These are phyloP conservation scores for Pygmarrhopalites habei DNA, from an alignment of 1,140 invertebrate genomes.

Conservation along the genomic window DNA sequence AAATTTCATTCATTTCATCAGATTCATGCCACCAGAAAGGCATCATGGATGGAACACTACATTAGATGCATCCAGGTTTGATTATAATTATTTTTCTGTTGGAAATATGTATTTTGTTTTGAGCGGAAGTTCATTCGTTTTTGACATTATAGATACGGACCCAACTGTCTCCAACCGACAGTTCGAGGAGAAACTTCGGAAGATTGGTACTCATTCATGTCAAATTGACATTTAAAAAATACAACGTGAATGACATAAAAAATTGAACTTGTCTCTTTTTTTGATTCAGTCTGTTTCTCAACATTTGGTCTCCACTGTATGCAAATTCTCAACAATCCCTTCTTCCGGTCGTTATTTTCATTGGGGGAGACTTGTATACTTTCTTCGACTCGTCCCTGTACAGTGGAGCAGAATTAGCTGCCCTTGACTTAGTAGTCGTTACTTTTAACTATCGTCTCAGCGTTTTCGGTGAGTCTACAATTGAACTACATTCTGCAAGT, in stretches of 20 bases:
- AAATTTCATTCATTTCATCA: too few relatives aligned
- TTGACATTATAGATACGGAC: too few relatives aligned
- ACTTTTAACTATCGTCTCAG: slow-evolving; percentile 39
- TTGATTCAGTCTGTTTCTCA: slow-evolving; percentile 25
- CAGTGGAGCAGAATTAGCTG: slow-evolving; percentile 36
- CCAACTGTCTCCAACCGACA: slow-evolving; percentile 37
- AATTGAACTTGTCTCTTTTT: too few relatives aligned
- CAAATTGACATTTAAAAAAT: too few relatives aligned
- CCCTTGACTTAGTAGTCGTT: slow-evolving; percentile 34
- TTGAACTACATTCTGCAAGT: too few relatives aligned
- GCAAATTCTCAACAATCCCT: slow-evolving; percentile 20
- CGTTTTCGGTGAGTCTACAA: slow-evolving; percentile 33
- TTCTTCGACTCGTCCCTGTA: slow-evolving; percentile 36
- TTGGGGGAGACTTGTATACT: slow-evolving; percentile 38
- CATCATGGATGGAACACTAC: slow-evolving; percentile 39
- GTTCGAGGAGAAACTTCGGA: slow-evolving; percentile 37
- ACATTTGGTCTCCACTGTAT: slow-evolving; percentile 40
- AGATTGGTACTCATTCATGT: too few relatives aligned
- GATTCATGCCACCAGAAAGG: slow-evolving; percentile 31
- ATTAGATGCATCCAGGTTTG: slow-evolving; percentile 28
- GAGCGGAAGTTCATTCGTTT: too few relatives aligned
- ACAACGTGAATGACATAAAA: too few relatives aligned
- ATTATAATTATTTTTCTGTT: too few relatives aligned
- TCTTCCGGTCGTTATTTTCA: slow-evolving; percentile 38
- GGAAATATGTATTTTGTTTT: too few relatives aligned